These are phyloP conservation scores for Sander lucioperca DNA, from an alignment of 2,113 vertebrate genomes.

Conservation along the genomic window DNA sequence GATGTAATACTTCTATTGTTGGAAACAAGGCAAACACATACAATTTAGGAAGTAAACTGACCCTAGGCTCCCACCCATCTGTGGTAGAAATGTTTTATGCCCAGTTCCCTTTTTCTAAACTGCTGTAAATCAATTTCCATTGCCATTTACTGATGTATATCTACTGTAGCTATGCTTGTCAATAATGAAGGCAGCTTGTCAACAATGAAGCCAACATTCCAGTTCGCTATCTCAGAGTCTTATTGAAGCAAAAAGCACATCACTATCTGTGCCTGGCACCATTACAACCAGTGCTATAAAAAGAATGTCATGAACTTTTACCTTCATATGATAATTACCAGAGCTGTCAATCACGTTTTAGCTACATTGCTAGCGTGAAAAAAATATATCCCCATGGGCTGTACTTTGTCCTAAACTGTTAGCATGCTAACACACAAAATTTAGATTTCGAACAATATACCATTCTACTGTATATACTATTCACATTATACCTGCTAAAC, in stretches of 20 bases:
- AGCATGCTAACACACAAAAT: not conserved
- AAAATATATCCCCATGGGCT: not conserved
- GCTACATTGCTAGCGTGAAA: not conserved
- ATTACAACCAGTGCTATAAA: not conserved
- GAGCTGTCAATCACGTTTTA: not conserved
- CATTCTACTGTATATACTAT: not conserved
- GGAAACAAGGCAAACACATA: constrained; percentile 30
- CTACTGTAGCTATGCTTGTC: not conserved
- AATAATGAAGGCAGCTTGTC: constrained; percentile 12
- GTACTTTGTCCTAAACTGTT: not conserved
- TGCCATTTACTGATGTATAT: constrained; percentile 21
- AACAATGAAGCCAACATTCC: constrained; percentile 14
- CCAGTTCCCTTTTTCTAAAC: constrained; percentile 54
- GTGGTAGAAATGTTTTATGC: constrained; percentile 21
- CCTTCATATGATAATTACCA: not conserved
- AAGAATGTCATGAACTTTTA: constrained; percentile 18
- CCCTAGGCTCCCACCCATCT: not conserved
- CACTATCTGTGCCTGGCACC: not conserved
- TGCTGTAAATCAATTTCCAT: constrained; percentile 42
- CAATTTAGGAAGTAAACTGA: constrained; percentile 47
- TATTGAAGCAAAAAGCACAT: constrained; percentile 14
- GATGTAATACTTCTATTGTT: constrained; percentile 8
- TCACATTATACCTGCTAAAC: not conserved
- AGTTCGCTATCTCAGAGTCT: constrained; percentile 8
- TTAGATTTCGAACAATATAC: not conserved